Percentiles rank a stretch among this genome's conserved stretches.
phyloP scores from a whole-genome alignment of 2,113 vertebrate genomes.

The Xiphias gladius region DNA sequence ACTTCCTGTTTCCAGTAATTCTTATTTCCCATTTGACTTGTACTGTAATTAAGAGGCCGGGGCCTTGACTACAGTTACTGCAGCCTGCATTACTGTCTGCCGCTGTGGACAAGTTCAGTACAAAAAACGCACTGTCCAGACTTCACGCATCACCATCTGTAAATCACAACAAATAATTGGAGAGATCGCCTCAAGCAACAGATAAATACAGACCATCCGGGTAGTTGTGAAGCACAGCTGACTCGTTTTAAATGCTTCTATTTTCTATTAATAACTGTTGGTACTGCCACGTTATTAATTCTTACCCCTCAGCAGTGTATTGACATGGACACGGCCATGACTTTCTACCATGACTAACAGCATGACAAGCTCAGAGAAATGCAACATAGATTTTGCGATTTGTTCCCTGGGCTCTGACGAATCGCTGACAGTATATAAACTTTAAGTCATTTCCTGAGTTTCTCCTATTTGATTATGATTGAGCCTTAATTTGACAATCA shows the following conservation, averaged over 20 bases:
- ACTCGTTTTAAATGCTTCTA: conserved; percentile 27
- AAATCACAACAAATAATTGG: conserved; percentile 57
- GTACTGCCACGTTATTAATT: conserved; percentile 16
- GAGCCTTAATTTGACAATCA: conserved; percentile 15
- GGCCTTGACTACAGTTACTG: conserved; percentile 39
- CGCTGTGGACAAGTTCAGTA: conserved; percentile 17
- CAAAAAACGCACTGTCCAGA: conserved; percentile 52
- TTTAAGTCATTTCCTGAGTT: not conserved
- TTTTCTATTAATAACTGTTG: conserved; percentile 38
- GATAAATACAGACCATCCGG: conserved; percentile 41
- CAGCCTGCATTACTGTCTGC: conserved; percentile 19
- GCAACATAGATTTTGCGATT: not conserved
- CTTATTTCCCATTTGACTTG: conserved; percentile 76
- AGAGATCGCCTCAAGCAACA: conserved; percentile 61
- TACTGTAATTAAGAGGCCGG: conserved; percentile 67
- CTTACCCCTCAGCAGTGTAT: conserved; percentile 18
- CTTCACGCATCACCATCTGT: conserved; percentile 55
- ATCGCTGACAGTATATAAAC: not conserved
- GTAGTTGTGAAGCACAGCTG: conserved; percentile 32
- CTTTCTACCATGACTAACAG: conserved; percentile 2
- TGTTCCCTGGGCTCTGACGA: not conserved
- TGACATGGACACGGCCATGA: conserved; percentile 1
- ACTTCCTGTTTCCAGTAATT: conserved; percentile 77
- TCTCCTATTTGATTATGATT: not conserved
- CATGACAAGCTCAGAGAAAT: conserved; percentile 6